A percentile compares a stretch with the other conserved stretches of the same genome.
phyloP scores from a whole-genome alignment of 2,113 vertebrate species.

The Hyla sarda region DNA sequence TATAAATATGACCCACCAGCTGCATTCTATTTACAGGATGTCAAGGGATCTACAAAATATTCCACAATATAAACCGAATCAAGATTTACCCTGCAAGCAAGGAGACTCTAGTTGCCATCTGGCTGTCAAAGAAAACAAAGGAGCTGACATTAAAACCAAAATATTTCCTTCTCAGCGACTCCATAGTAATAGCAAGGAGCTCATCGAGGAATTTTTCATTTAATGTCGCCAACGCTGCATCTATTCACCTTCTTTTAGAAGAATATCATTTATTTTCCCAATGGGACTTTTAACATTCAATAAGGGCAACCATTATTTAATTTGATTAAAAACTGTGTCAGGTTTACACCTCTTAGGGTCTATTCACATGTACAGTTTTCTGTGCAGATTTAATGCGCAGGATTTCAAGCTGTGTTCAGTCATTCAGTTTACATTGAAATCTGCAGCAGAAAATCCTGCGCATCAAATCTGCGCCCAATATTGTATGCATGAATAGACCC shows the following conservation, averaged over 20 bases:
- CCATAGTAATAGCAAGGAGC: background rate
- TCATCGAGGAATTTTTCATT: constrained; percentile 77
- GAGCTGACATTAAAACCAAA: background rate
- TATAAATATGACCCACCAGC: background rate
- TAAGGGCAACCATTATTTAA: background rate
- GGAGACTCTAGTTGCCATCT: background rate
- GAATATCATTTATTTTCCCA: background rate
- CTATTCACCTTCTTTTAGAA: background rate
- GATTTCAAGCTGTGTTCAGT: too few relatives aligned
- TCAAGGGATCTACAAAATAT: constrained; percentile 56
- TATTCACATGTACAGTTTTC: too few relatives aligned
- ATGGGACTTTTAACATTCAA: background rate
- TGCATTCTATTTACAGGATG: constrained; percentile 55
- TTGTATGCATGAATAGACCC: too few relatives aligned
- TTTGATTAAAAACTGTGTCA: background rate
- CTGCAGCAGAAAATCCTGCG: too few relatives aligned
- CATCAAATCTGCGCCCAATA: too few relatives aligned
- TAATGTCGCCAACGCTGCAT: constrained; percentile 60
- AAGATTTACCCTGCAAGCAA: background rate
- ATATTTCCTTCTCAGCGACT: background rate
- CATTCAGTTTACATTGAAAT: too few relatives aligned
- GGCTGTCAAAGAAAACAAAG: background rate
- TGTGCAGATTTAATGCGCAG: too few relatives aligned
- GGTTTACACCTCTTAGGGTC: background rate
- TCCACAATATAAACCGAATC: background rate